Percentiles rank a stretch among this genome's conserved stretches.
Conservation (phyloP, 2,113 vertebrate genomes). For the Platysteira castanea region DNA sequence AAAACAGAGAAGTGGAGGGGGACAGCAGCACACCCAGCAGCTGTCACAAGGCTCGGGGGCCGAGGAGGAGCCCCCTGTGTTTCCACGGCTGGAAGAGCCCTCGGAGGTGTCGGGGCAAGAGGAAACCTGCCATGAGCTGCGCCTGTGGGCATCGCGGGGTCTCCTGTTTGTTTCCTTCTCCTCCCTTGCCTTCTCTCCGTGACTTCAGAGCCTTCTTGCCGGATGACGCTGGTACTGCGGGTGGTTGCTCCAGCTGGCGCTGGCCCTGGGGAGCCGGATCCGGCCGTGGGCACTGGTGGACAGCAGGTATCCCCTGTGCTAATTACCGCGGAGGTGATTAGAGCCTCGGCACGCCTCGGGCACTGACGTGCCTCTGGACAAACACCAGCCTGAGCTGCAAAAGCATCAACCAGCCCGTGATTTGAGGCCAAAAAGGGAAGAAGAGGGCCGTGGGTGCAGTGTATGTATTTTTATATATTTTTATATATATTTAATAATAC, state of each 20-base stretch:
- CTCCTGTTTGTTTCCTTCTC: background rate
- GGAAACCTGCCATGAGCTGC: rapidly evolving
- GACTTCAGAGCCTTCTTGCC: background rate
- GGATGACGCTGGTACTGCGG: background rate
- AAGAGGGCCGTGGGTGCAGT: background rate
- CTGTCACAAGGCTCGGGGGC: background rate
- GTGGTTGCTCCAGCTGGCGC: rapidly evolving
- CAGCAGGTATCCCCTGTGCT: background rate
- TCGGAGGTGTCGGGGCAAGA: background rate
- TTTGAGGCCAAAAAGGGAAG: background rate
- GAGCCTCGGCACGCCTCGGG: rapidly evolving
- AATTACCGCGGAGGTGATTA: background rate
- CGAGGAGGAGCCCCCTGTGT: background rate
- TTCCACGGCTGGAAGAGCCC: background rate
- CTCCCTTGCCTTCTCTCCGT: background rate
- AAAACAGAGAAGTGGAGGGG: background rate
- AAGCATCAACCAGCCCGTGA: background rate
- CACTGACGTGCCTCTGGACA: background rate
- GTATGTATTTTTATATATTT: background rate
- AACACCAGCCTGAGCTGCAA: background rate
- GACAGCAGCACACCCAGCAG: background rate
- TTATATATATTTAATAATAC: background rate
- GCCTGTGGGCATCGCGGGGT: rapidly evolving
- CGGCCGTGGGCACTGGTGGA: rapidly evolving
- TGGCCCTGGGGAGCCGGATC: rapidly evolving